Percentiles rank a stretch among this genome's conserved stretches.
Evolutionary conservation across 2,113 vertebrate species (phyloP).

Genomic region (Beaufortia kweichowensis): DNA sequence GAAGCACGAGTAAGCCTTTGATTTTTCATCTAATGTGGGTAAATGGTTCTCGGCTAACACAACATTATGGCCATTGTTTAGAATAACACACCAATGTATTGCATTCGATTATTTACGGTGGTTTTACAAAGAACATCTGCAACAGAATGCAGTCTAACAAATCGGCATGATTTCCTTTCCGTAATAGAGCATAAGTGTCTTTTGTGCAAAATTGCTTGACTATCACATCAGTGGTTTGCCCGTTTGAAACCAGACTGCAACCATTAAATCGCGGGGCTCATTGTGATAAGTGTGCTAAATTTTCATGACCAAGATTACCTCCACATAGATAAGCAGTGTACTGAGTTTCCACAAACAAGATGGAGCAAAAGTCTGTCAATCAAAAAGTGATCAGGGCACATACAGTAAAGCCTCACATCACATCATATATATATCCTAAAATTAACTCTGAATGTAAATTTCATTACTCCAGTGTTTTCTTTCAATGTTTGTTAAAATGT

Average conservation of each 20-base stretch:
- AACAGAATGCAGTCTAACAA: slow-evolving; percentile 31
- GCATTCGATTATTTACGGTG: slow-evolving; percentile 30
- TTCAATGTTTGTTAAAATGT: too few species aligned
- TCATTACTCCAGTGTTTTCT: not conserved
- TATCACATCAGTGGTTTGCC: slow-evolving; percentile 46
- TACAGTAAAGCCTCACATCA: not conserved
- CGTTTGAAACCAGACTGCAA: slow-evolving; percentile 21
- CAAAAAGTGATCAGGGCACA: not conserved
- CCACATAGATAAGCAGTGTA: not conserved
- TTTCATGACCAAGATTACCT: not conserved
- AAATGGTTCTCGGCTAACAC: slow-evolving; percentile 29
- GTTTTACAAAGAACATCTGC: slow-evolving; percentile 25
- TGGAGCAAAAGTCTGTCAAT: slow-evolving; percentile 12
- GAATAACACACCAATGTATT: slow-evolving; percentile 38
- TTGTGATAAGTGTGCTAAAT: not conserved
- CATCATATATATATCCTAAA: not conserved
- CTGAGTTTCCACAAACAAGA: not conserved
- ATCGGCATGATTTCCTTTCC: slow-evolving; percentile 36
- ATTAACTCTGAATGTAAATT: not conserved
- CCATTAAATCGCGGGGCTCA: slow-evolving; percentile 43
- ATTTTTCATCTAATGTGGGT: slow-evolving; percentile 18
- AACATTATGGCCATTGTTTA: slow-evolving; percentile 34
- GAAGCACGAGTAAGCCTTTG: not conserved
- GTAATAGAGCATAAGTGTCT: slow-evolving; percentile 24
- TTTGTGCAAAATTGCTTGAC: slow-evolving; percentile 36